These are phyloP conservation scores for Engystomops pustulosus DNA, from an alignment of 2,113 vertebrate genomes.

Conservation along the genomic window DNA sequence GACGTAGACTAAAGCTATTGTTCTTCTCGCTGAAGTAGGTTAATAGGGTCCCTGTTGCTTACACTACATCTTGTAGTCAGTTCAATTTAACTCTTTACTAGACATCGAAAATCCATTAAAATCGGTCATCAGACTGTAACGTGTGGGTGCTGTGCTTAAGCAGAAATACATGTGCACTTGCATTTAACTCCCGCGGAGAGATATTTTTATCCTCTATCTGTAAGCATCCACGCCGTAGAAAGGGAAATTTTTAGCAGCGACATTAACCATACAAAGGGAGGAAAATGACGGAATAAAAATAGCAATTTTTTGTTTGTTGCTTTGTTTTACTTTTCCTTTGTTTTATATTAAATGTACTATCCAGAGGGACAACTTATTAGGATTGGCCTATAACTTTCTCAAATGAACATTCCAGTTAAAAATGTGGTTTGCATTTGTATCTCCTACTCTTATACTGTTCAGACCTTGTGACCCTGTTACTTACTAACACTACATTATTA, in stretches of 20 bases:
- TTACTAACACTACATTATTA: no score
- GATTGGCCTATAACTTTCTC: no score
- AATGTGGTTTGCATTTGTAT: no score
- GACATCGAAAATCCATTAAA: conserved; percentile 3
- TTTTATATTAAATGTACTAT: no score
- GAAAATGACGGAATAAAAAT: background rate
- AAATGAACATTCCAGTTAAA: no score
- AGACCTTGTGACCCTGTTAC: no score
- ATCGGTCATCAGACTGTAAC: background rate
- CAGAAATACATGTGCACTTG: conserved; percentile 12
- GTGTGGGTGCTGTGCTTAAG: conserved; percentile 30
- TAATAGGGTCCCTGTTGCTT: conserved; percentile 24
- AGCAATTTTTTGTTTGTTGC: no score
- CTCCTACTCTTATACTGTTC: no score
- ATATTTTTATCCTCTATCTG: conserved; percentile 19
- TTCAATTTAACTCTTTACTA: conserved; percentile 25
- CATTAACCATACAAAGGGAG: background rate
- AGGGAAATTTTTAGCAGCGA: background rate
- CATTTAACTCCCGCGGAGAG: conserved; percentile 19
- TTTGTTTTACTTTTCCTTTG: no score
- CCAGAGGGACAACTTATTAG: no score
- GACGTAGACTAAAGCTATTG: conserved; percentile 10
- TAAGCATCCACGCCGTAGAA: background rate
- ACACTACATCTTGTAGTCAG: background rate
- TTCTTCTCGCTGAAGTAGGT: conserved; percentile 25